Percentiles rank a stretch among this genome's conserved stretches.
Conservation (phyloP, 2,888 invertebrate genomes). For the Ctena decussata region DNA sequence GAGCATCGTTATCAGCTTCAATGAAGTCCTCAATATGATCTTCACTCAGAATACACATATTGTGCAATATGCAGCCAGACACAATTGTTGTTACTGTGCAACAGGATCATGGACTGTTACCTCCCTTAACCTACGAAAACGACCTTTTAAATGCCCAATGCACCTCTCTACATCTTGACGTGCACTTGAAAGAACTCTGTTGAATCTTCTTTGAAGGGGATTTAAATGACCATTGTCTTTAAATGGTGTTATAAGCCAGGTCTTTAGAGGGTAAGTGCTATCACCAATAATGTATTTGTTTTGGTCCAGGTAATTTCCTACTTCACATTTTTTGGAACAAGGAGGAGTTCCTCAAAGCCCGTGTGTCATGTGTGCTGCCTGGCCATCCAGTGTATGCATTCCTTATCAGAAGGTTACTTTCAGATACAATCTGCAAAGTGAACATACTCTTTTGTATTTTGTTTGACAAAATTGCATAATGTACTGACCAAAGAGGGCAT, state of each 20-base stretch:
- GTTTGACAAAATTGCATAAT: no score
- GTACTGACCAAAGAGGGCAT: no score
- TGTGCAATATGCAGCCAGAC: constrained; percentile 38
- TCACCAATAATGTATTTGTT: constrained; percentile 26
- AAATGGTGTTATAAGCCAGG: no score
- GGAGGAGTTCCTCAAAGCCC: constrained; percentile 42
- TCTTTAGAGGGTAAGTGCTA: constrained; percentile 38
- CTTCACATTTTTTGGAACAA: constrained; percentile 14
- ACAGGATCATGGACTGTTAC: constrained; percentile 25
- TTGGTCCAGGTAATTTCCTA: constrained; percentile 12
- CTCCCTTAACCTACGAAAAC: constrained; percentile 36
- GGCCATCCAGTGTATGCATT: constrained; percentile 54
- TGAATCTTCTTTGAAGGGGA: no score
- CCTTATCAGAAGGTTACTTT: constrained; percentile 37
- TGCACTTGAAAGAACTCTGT: background rate
- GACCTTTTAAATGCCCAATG: constrained; percentile 45
- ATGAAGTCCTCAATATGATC: constrained; percentile 31
- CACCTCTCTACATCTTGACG: constrained; percentile 38
- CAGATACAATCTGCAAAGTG: constrained; percentile 27
- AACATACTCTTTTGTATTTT: no score
- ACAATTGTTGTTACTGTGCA: constrained; percentile 23
- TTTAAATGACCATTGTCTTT: no score
- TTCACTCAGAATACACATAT: constrained; percentile 22
- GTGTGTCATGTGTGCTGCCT: constrained; percentile 49
- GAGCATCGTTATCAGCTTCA: constrained; percentile 20